These are phyloP conservation scores for Leptopilina clavipes DNA, from an alignment of 1,140 invertebrate genomes.

Conservation along the genomic window DNA sequence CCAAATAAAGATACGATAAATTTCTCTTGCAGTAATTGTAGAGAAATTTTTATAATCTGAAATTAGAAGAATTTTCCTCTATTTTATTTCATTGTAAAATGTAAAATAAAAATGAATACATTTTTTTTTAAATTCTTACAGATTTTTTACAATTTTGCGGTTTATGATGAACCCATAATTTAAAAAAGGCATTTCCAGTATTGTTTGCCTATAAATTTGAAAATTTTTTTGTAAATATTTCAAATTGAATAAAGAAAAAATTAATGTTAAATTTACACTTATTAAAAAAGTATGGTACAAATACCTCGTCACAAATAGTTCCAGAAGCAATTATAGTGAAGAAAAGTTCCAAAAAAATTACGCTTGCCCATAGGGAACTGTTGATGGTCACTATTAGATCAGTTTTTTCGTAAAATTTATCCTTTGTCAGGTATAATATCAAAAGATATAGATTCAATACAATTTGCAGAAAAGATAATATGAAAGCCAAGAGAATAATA, in stretches of 20 bases:
- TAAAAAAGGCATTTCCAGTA: background rate
- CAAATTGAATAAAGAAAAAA: background rate
- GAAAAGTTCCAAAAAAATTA: background rate
- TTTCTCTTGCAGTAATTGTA: background rate
- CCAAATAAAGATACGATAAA: background rate
- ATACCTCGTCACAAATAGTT: slow-evolving; percentile 1
- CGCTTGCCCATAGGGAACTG: background rate
- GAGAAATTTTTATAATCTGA: background rate
- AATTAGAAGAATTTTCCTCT: background rate
- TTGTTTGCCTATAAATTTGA: background rate
- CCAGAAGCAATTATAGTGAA: background rate
- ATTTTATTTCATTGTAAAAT: too few relatives aligned
- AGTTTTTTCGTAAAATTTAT: background rate
- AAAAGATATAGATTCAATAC: background rate
- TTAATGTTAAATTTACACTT: too few relatives aligned
- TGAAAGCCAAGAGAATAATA: background rate
- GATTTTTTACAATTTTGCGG: background rate
- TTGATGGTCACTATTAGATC: background rate
- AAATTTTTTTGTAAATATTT: background rate
- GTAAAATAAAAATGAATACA: too few relatives aligned
- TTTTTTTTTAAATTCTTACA: background rate
- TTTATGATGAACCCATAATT: background rate
- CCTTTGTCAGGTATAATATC: background rate
- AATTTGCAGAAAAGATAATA: background rate
- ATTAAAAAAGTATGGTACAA: too few relatives aligned